A percentile compares a stretch with the other conserved stretches of the same genome.
phyloP scores from a whole-genome alignment of 2,797 vertebrate species.

The Thunnus albacares region DNA sequence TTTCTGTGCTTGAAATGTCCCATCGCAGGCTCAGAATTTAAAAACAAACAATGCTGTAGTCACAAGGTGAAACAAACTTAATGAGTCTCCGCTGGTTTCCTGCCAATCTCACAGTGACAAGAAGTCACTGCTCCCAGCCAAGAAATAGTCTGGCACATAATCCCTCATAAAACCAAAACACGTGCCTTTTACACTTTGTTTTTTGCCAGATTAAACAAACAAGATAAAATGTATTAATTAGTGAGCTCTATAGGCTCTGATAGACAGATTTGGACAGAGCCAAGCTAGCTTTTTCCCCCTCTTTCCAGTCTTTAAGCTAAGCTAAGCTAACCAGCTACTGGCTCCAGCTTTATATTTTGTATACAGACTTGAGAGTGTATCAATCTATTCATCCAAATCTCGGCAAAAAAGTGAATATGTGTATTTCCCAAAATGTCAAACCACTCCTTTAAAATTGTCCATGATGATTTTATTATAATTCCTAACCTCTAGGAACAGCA shows the following conservation, averaged over 20 bases:
- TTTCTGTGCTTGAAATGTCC: too few relatives aligned
- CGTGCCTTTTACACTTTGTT: too few relatives aligned
- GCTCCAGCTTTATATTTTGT: too few relatives aligned
- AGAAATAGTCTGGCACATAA: not conserved
- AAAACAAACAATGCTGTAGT: not conserved
- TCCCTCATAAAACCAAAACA: not conserved
- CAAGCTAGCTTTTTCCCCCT: not conserved
- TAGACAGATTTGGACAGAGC: not conserved
- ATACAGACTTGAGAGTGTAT: too few relatives aligned
- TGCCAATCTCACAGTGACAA: not conserved
- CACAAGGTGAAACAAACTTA: not conserved
- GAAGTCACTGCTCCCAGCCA: not conserved
- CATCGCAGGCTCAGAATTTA: too few relatives aligned
- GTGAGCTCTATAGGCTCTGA: not conserved
- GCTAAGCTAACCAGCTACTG: not conserved
- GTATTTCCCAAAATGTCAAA: not conserved
- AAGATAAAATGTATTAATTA: not conserved
- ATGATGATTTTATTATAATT: not conserved
- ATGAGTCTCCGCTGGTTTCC: not conserved
- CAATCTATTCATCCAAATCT: not conserved
- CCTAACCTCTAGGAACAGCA: too few relatives aligned
- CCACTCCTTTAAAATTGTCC: not conserved
- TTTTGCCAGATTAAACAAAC: not conserved
- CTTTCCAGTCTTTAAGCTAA: conserved; percentile 2
- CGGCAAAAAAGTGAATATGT: not conserved